Evolutionary conservation across 2,888 invertebrate genomes (phyloP), one percentile per base, ranked within the genome.

Genomic region (Lymantria dispar): DNA sequence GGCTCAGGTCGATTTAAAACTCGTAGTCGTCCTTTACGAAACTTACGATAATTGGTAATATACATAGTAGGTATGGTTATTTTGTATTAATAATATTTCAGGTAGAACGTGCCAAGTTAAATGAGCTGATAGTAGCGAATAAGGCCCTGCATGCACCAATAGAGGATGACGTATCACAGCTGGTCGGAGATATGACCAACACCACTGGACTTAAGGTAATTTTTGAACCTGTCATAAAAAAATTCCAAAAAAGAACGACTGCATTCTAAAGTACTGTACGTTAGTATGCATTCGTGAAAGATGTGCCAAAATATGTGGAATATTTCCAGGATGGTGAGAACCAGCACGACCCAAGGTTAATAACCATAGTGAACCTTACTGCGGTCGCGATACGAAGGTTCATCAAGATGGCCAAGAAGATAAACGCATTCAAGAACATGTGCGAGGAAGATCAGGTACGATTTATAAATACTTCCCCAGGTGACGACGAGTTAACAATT

Each of bases 371-470:
- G 61, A 98, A 98, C 92, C 91, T 98, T 68, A 98, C 98, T 0
- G 98, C 98, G 3, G 94, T 98, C 48, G 98, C 98, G 3, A 98
- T 99, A 60, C 91, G 98, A 56, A 92, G 98, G 48, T 87, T 96
- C 48, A 96, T 96, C 72, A 96, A 96, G 83, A 96, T 96, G 95
- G 95, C 96, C 0, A 96, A 96, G 76, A 96, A 95, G 77, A 96
- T 96, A 46, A 95, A 94, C 73, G 96, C 97, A 2, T 99, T 99
- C 84, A 96, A 96, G 78, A 96, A 95, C 72, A 95, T 99, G 94
- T 97, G 97, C 75, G 97, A 98, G 74, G 97, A 97, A 68, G 98
- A 99, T 83, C 98, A 99, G 88, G 89, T 86, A 11, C 51, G 50
- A 36, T 7, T 3, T 5, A 22, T 3, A 22, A 22, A 22, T 22